These are phyloP conservation scores for Leptodactylus fallax DNA, from an alignment of 2,797 vertebrate genomes.

Conservation along the genomic window DNA sequence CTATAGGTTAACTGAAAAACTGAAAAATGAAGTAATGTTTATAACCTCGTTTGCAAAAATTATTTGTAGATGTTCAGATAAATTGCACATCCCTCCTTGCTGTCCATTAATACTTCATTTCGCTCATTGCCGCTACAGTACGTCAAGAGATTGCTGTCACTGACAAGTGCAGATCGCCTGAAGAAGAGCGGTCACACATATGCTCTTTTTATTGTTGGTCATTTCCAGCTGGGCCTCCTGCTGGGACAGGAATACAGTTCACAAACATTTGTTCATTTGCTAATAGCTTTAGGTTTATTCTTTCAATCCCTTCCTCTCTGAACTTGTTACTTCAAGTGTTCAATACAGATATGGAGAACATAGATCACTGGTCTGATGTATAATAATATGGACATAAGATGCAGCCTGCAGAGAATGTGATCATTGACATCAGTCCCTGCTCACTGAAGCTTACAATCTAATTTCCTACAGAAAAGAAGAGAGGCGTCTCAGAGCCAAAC, in stretches of 20 bases:
- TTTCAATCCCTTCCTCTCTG: neutral
- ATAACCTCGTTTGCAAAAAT: neutral
- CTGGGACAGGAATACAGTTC: constrained; percentile 15
- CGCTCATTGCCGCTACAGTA: neutral
- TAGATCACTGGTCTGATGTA: neutral
- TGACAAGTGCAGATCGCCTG: constrained; percentile 45
- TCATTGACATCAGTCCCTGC: neutral
- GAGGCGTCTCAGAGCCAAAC: neutral
- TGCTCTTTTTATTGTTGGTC: constrained; percentile 53
- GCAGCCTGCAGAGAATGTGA: neutral
- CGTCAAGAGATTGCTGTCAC: neutral
- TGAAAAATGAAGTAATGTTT: neutral
- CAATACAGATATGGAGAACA: neutral
- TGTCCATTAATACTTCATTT: neutral
- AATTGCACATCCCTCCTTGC: neutral
- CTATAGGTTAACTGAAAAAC: neutral
- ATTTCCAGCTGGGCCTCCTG: constrained; percentile 52
- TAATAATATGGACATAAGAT: neutral
- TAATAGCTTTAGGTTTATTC: constrained; percentile 19
- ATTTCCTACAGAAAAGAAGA: neutral
- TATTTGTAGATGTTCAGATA: neutral
- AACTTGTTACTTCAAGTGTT: constrained; percentile 13
- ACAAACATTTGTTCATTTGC: constrained; percentile 41
- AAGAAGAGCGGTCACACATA: constrained; percentile 33
- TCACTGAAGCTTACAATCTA: constrained; percentile 23